phyloP scores from a whole-genome alignment of 2,888 invertebrate species.

The Drosophila austrosaltans region DNA sequence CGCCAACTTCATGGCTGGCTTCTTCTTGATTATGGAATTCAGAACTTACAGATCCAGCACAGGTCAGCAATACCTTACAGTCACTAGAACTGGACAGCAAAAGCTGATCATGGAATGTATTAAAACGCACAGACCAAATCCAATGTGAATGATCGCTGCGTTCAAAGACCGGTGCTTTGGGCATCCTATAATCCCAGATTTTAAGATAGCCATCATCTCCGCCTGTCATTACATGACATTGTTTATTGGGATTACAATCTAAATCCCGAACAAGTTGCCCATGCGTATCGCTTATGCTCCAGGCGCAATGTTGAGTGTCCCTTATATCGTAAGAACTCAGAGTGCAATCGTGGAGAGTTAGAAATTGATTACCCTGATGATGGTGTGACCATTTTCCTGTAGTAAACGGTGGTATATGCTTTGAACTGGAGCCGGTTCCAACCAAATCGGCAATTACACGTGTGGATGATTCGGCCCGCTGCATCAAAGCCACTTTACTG shows the following conservation, averaged over 20 bases:
- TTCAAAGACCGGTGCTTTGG: conserved; percentile 90
- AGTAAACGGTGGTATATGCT: conserved; percentile 91
- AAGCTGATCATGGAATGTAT: conserved; percentile 98
- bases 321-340: conserved; percentile 95
- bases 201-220: conserved; percentile 98
- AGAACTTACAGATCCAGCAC: conserved; percentile 93
- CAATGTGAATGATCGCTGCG: conserved; percentile 94
- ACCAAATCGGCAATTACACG: conserved; percentile 42
- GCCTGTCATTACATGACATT: conserved; percentile 95
- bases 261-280: conserved; percentile 94
- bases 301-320: conserved; percentile 89
- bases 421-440: conserved; percentile 84
- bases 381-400: conserved; percentile 98
- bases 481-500: conserved; percentile 90
- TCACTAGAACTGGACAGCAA: conserved; percentile 97
- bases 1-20: conserved; percentile 37
- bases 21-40: conserved; percentile 84
- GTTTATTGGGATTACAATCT: conserved; percentile 99
- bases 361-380: conserved; percentile 88
- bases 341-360: conserved; percentile 93
- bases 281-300: conserved; percentile 94
- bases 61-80: conserved; percentile 94
- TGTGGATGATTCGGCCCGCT: conserved; percentile 84
- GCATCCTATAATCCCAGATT: conserved; percentile 97
- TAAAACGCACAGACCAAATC: conserved; percentile 98